These are phyloP conservation scores for Gadus chalcogrammus DNA, from an alignment of 2,113 vertebrate genomes.

Conservation along the genomic window DNA sequence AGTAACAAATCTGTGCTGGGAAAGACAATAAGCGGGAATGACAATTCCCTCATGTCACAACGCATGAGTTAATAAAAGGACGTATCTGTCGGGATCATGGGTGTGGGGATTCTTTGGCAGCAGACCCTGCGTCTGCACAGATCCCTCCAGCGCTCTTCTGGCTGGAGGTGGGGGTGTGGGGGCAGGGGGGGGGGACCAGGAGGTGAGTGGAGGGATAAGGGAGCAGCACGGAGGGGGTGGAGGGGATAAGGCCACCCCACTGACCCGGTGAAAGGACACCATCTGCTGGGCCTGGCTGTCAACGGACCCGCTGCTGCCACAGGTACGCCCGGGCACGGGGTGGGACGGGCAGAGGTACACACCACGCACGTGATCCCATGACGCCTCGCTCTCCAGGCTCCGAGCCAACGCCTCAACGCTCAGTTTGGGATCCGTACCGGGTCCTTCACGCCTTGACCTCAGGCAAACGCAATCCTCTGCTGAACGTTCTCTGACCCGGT, in stretches of 20 bases:
- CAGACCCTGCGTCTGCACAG: too few relatives aligned
- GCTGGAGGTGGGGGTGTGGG: not conserved
- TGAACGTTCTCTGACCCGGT: too few relatives aligned
- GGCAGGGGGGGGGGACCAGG: not conserved
- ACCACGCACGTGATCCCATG: not conserved
- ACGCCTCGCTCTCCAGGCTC: too few relatives aligned
- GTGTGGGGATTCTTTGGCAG: not conserved
- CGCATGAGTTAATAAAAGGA: slow-evolving; percentile 29
- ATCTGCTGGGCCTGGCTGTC: slow-evolving; percentile 80
- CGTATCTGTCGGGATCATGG: slow-evolving; percentile 6
- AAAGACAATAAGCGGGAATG: not conserved
- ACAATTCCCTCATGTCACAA: not conserved
- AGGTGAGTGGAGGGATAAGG: slow-evolving; percentile 3
- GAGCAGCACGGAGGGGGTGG: not conserved
- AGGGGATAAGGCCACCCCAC: slow-evolving; percentile 56
- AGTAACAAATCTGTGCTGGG: too few relatives aligned
- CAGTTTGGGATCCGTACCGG: too few relatives aligned
- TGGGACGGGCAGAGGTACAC: slow-evolving; percentile 1
- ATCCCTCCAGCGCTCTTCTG: slow-evolving; percentile 15
- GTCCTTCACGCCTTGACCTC: too few relatives aligned
- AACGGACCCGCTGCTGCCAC: too few relatives aligned
- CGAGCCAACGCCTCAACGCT: too few relatives aligned
- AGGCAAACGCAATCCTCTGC: too few relatives aligned
- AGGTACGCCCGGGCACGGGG: too few relatives aligned
- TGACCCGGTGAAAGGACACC: slow-evolving; percentile 86